A percentile compares a stretch with the other conserved stretches of the same genome.
phyloP scores from a whole-genome alignment of 1,140 invertebrate species.

The Parapsyche elsis region DNA sequence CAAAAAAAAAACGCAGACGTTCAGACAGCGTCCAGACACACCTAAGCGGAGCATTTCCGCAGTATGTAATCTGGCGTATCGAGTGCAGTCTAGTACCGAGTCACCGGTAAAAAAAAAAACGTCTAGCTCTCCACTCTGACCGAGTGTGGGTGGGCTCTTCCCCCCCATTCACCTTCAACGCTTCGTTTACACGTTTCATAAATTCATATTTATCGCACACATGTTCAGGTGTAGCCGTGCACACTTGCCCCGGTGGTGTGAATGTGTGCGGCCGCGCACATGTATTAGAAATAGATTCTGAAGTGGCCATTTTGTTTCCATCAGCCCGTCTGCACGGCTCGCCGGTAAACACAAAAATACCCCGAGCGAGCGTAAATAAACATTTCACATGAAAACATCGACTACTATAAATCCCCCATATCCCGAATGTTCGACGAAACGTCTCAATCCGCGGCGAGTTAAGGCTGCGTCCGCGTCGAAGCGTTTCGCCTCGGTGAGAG shows the following conservation, averaged over 20 bases:
- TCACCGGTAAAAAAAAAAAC: slow-evolving; percentile 34
- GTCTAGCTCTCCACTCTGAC: not conserved
- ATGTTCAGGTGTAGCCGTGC: too few species aligned
- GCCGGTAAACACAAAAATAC: slow-evolving; percentile 43
- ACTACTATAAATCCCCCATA: not conserved
- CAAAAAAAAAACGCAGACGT: not conserved
- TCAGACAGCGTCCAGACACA: slow-evolving; percentile 1
- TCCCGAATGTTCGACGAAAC: not conserved
- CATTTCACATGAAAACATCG: slow-evolving; percentile 27
- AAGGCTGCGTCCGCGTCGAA: not conserved
- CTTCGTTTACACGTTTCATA: slow-evolving; percentile 39
- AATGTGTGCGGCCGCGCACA: not conserved
- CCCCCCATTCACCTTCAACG: slow-evolving; percentile 45
- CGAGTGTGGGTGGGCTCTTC: slow-evolving; percentile 44
- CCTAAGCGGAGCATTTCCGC: not conserved
- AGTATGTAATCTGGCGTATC: not conserved
- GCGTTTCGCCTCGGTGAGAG: too few species aligned
- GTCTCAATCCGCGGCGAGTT: not conserved
- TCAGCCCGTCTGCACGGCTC: slow-evolving; percentile 43
- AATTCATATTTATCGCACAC: not conserved
- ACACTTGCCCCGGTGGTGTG: not conserved
- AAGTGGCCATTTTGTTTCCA: slow-evolving; percentile 50
- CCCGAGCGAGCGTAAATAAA: slow-evolving; percentile 33
- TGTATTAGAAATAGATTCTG: slow-evolving; percentile 48
- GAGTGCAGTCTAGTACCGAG: slow-evolving; percentile 6